phyloP scores from a whole-genome alignment of 1,140 invertebrate genomes.

The Nilaparvata lugens region DNA sequence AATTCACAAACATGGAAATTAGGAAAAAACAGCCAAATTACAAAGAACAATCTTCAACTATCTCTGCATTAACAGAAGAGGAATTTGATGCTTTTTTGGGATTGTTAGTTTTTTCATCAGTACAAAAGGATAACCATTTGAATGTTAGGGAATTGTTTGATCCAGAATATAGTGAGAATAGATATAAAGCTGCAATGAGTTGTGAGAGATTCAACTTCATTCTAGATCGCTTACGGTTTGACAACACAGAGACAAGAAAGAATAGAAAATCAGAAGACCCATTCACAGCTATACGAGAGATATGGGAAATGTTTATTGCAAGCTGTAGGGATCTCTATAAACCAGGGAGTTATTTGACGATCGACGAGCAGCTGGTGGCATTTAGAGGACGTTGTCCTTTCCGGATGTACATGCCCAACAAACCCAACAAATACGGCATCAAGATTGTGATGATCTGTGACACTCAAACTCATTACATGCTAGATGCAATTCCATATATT shows the following conservation, averaged over 20 bases:
- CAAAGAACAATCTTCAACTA: no score
- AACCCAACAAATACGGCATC: conserved; percentile 40
- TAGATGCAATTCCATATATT: conserved; percentile 32
- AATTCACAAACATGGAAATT: no score
- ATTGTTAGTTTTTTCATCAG: conserved; percentile 10
- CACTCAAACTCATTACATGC: conserved; percentile 29
- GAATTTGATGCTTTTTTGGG: conserved; percentile 14
- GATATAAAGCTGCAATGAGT: conserved; percentile 21
- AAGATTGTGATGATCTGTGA: no score
- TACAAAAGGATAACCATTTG: conserved; percentile 14
- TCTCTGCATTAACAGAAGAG: conserved; percentile 9
- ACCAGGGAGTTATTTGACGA: conserved; percentile 7
- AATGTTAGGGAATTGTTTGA: conserved; percentile 11
- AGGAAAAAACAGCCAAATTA: no score
- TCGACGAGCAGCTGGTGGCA: conserved; percentile 13
- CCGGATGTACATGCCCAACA: conserved; percentile 38
- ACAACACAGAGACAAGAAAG: conserved; percentile 20
- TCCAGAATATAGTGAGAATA: conserved; percentile 15
- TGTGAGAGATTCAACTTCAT: conserved; percentile 23
- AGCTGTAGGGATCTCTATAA: conserved; percentile 16
- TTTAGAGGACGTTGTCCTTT: conserved; percentile 30
- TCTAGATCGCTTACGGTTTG: conserved; percentile 18
- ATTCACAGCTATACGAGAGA: conserved; percentile 21
- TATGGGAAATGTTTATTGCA: conserved; percentile 19
- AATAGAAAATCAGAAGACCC: conserved; percentile 19